Percentiles rank a stretch among this genome's conserved stretches.
These are phyloP conservation scores for Bombus superbus DNA, from an alignment of 1,140 invertebrate genomes.

Conservation along the genomic window DNA sequence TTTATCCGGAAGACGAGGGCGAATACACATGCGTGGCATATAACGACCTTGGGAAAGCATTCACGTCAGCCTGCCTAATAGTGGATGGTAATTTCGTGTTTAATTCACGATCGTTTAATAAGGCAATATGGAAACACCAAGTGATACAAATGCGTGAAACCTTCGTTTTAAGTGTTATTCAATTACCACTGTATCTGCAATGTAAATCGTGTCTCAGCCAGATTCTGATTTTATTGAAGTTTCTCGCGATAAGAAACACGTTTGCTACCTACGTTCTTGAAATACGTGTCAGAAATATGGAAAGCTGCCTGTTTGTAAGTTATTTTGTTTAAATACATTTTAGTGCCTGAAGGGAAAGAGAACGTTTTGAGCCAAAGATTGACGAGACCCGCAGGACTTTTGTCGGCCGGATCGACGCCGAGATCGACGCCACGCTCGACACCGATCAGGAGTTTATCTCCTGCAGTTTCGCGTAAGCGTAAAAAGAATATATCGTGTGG, in stretches of 20 bases:
- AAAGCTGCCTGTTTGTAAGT: neutral
- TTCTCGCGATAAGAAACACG: neutral
- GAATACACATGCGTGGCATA: conserved; percentile 93
- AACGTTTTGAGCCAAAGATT: conserved; percentile 87
- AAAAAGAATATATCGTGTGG: neutral
- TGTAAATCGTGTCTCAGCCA: conserved; percentile 1
- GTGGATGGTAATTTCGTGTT: conserved; percentile 87
- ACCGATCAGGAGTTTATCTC: conserved; percentile 87
- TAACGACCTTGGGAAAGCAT: conserved; percentile 91
- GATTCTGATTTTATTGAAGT: neutral
- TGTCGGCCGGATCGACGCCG: conserved; percentile 88
- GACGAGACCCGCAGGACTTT: conserved; percentile 85
- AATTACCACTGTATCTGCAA: conserved; percentile 3
- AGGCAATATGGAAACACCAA: neutral
- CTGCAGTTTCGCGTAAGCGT: conserved; percentile 73
- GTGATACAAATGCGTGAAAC: neutral
- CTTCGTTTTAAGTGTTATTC: conserved; percentile 6
- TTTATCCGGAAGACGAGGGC: conserved; percentile 94
- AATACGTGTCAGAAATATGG: neutral
- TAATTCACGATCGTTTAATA: conserved; percentile 8
- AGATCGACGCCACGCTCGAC: conserved; percentile 88
- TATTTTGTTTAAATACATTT: neutral
- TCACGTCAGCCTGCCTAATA: conserved; percentile 90
- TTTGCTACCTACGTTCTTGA: neutral
- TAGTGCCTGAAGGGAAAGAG: conserved; percentile 92